These are phyloP conservation scores for Phocoena sinus DNA, from an alignment of 2,113 vertebrate genomes.

Conservation along the genomic window DNA sequence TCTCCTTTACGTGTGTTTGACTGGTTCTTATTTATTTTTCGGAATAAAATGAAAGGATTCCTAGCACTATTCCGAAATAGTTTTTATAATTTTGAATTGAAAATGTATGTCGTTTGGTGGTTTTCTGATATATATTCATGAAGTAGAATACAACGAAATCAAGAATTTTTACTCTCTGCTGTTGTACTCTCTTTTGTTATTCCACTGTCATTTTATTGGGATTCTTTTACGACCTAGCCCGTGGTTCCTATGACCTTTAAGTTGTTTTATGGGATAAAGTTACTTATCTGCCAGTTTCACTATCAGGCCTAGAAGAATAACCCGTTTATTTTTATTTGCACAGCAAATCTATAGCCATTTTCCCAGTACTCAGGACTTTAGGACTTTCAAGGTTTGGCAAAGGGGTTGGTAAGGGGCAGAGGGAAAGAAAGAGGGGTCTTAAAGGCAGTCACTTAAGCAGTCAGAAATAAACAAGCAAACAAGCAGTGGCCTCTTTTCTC, in stretches of 20 bases:
- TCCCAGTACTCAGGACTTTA: not conserved
- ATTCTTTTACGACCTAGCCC: not conserved
- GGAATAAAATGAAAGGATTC: not conserved
- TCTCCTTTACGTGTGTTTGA: not conserved
- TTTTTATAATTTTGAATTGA: not conserved
- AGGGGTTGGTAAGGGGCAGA: accelerated
- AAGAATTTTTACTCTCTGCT: not conserved
- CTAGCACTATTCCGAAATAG: not conserved
- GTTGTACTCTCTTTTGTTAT: not conserved
- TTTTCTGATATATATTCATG: not conserved
- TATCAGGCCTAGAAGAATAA: not conserved
- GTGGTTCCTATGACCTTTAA: not conserved
- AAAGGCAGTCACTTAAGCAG: not conserved
- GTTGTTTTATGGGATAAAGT: slow-evolving; percentile 9
- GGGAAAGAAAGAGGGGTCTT: accelerated
- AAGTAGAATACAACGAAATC: not conserved
- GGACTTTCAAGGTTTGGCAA: not conserved
- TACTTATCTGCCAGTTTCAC: slow-evolving; percentile 6
- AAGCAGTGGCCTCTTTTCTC: accelerated
- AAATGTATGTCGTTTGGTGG: not conserved
- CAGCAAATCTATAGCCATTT: not conserved
- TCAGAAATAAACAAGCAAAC: not conserved
- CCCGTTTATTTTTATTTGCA: slow-evolving; percentile 42
- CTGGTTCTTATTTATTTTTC: not conserved
- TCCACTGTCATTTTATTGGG: not conserved